phyloP scores from a whole-genome alignment of 1,140 invertebrate genomes.

The Amyelois transitella region DNA sequence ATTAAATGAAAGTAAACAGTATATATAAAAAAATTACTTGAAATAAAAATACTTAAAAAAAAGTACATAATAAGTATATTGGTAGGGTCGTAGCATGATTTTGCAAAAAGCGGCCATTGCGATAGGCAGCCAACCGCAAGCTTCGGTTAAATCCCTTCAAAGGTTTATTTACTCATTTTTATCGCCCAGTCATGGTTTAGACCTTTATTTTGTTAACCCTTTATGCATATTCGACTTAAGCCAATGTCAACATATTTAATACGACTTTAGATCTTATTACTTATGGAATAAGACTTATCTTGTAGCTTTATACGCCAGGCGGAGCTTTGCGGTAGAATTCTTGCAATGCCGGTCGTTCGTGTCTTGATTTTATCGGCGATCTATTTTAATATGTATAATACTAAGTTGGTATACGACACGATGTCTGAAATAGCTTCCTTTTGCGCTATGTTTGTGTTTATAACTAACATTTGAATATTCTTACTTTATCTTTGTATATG shows the following conservation, averaged over 20 bases:
- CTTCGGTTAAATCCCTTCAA: conserved; percentile 45
- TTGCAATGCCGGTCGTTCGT: conserved; percentile 14
- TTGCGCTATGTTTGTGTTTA: conserved; percentile 3
- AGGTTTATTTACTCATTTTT: conserved; percentile 51
- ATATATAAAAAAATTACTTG: no score
- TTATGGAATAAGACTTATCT: background rate
- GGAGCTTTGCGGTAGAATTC: conserved; percentile 17
- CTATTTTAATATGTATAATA: conserved; percentile 1
- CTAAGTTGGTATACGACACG: conserved; percentile 2
- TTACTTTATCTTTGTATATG: background rate
- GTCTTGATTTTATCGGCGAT: conserved; percentile 21
- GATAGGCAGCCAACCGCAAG: conserved; percentile 35
- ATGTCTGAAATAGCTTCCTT: background rate
- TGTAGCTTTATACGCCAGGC: conserved; percentile 6
- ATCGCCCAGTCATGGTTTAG: conserved; percentile 34
- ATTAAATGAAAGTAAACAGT: no score
- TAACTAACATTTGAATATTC: background rate
- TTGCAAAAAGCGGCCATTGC: conserved; percentile 52
- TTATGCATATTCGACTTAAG: conserved; percentile 39
- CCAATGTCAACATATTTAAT: background rate
- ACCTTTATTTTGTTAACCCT: conserved; percentile 45
- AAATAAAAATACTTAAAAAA: no score
- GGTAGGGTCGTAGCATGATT: no score
- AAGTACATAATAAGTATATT: no score
- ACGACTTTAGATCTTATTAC: conserved; percentile 2